These are phyloP conservation scores for Sigmodon hispidus DNA, from an alignment of 2,113 vertebrate species.

Conservation along the genomic window DNA sequence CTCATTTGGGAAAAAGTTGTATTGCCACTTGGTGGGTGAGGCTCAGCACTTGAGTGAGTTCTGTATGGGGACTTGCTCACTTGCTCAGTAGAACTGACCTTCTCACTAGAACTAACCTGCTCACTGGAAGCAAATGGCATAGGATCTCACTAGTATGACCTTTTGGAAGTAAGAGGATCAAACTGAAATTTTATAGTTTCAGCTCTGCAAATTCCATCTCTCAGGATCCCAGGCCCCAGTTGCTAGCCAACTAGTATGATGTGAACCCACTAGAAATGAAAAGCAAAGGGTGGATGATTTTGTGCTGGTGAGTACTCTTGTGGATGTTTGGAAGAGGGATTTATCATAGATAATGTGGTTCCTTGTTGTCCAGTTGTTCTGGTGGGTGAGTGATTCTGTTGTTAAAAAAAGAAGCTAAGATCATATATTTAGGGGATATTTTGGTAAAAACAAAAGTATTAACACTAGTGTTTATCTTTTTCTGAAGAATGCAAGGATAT, in stretches of 20 bases:
- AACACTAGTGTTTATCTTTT: slow-evolving; percentile 44
- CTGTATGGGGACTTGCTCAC: slow-evolving; percentile 24
- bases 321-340: slow-evolving; percentile 21
- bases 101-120: not conserved
- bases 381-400: not conserved
- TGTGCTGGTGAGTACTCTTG: not conserved
- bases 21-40: slow-evolving; percentile 26
- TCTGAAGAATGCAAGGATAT: not conserved
- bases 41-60: slow-evolving; percentile 30
- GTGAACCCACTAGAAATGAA: not conserved
- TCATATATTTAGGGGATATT: not conserved
- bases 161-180: slow-evolving; percentile 12
- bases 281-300: slow-evolving; percentile 20
- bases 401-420: slow-evolving; percentile 26
- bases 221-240: not conserved
- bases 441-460: slow-evolving; percentile 16
- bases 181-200: slow-evolving; percentile 40
- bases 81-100: slow-evolving; percentile 7
- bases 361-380: not conserved
- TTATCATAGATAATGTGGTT: slow-evolving; percentile 33
- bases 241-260: not conserved
- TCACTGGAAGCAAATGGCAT: not conserved
- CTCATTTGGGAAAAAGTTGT: slow-evolving; percentile 62
- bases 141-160: slow-evolving; percentile 36
- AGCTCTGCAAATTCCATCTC: not conserved